These are phyloP conservation scores for Drosophila heteroneura DNA, from an alignment of 2,888 invertebrate species.

Conservation along the genomic window DNA sequence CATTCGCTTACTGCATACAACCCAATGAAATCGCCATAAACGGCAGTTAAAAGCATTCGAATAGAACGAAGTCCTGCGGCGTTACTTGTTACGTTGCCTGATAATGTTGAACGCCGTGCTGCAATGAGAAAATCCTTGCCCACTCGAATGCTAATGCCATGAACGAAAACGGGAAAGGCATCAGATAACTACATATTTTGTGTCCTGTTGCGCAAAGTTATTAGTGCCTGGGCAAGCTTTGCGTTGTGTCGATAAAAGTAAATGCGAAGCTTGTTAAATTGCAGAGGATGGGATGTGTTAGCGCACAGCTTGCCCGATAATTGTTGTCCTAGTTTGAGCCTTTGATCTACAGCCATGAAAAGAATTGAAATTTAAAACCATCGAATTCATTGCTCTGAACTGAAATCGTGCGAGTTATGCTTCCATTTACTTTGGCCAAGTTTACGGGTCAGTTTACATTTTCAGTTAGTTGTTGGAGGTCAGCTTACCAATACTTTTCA, in stretches of 20 bases:
- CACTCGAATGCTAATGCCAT: conserved; percentile 23
- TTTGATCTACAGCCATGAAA: conserved; percentile 61
- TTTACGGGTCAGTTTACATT: conserved; percentile 36
- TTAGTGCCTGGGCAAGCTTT: conserved; percentile 52
- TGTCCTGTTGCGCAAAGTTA: conserved; percentile 69
- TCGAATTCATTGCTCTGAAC: conserved; percentile 31
- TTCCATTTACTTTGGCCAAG: conserved; percentile 50
- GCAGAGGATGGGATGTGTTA: conserved; percentile 17
- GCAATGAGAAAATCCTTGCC: conserved; percentile 31
- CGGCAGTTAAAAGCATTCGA: conserved; percentile 60
- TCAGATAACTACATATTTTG: conserved; percentile 21
- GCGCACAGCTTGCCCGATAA: conserved; percentile 33
- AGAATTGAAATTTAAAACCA: conserved; percentile 43
- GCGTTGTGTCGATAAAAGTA: conserved; percentile 52
- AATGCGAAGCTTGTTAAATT: conserved; percentile 57
- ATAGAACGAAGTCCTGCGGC: conserved; percentile 65
- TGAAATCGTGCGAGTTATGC: conserved; percentile 59
- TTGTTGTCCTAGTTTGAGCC: conserved; percentile 43
- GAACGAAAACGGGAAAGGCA: background rate
- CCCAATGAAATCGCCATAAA: conserved; percentile 53
- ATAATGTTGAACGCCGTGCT: conserved; percentile 54
- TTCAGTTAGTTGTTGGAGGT: conserved; percentile 12
- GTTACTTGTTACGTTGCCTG: conserved; percentile 67
- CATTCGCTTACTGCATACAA: conserved; percentile 35
- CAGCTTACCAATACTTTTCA: background rate